phyloP scores from a whole-genome alignment of 2,797 vertebrate genomes.

The Acipenser transmontanus region DNA sequence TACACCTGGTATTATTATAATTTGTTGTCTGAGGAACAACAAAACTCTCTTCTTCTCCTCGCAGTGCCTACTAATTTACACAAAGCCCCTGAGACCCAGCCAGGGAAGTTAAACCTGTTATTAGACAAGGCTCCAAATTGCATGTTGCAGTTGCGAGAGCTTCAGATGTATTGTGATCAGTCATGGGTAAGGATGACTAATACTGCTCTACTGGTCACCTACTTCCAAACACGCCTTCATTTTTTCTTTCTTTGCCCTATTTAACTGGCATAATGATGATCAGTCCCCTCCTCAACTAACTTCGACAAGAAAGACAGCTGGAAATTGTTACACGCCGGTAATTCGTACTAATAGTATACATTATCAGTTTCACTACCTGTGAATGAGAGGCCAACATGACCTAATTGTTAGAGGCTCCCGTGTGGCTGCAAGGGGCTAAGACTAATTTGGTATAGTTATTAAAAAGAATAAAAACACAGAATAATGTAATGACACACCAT shows the following conservation, averaged over 20 bases:
- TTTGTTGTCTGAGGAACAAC: slow-evolving; percentile 23
- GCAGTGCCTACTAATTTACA: slow-evolving; percentile 47
- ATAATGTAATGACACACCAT: too few relatives aligned
- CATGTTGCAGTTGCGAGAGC: slow-evolving; percentile 46
- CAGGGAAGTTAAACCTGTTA: slow-evolving; percentile 47
- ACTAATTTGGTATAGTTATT: slow-evolving; percentile 24
- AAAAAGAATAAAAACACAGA: not conserved
- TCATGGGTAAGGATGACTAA: slow-evolving; percentile 48
- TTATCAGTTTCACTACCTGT: slow-evolving; percentile 15
- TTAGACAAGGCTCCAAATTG: slow-evolving; percentile 59
- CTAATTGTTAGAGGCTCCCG: slow-evolving; percentile 20
- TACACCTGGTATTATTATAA: slow-evolving; percentile 33
- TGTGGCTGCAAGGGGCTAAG: slow-evolving; percentile 23
- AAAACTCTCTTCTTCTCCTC: slow-evolving; percentile 33
- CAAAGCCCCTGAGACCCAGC: slow-evolving; percentile 36
- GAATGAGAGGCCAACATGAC: slow-evolving; percentile 14
- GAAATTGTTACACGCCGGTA: slow-evolving; percentile 28
- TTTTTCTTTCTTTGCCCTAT: slow-evolving; percentile 22
- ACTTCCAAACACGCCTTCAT: slow-evolving; percentile 35
- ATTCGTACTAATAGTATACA: slow-evolving; percentile 19
- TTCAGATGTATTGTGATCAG: slow-evolving; percentile 47
- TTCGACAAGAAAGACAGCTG: slow-evolving; percentile 24
- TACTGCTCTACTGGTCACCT: slow-evolving; percentile 42
- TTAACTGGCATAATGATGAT: slow-evolving; percentile 31
- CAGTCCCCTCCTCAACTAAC: slow-evolving; percentile 23